Base-by-base conservation (phyloP, 2,888 invertebrate genomes). In the Pediacus dermestoides region DNA sequence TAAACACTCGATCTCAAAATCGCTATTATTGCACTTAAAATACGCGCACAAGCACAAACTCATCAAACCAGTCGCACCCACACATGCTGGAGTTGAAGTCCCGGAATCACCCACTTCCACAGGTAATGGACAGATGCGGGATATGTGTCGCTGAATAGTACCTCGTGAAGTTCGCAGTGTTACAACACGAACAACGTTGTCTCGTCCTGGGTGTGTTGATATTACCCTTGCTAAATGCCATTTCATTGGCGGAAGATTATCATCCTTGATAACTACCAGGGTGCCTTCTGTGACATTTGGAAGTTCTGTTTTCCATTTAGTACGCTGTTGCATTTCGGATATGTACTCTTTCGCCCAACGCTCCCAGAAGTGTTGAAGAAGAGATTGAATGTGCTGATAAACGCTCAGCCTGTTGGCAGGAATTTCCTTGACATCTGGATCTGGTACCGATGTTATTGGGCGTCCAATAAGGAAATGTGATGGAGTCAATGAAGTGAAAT, bases 381-480 rank as follows among this genome's bases (percentile, higher is more conserved):
- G 27, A n/a, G 33, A 37, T 11, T 35, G 34, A 3, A 48, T 6
- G 6, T 41, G 31, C 15, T 50, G 33, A 46, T 43, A 52, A 13
- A 34, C 39, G n/a, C 33, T 33, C 2, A 47, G 30, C 6, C 36
- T 25, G 8, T 32, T 36, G 2, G 16, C 12, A 11, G 21, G 32
- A 1, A 40, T 16, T 4, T 31, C 23, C 12, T 2, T 21, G 10
- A 31, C 15, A 7, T 26, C 16, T 33, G 44, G 47, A 12, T 52
- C 49, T n/a, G 49, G 50, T 3, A 53, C 13, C 2, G 43, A 27
- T 1, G 36, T 42, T 1, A 50, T 14, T 12, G 38, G n/a, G 10
- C 27, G 14, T 23, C 44, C 50, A 12, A 50, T 39, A 6, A 46
- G 30, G 16, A 50, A 50, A 28, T 48, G 50, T 6, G 23, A 37